Percentiles rank a stretch among this genome's conserved stretches.
phyloP scores from a whole-genome alignment of 2,797 vertebrate genomes.

The Myotis planiceps region DNA sequence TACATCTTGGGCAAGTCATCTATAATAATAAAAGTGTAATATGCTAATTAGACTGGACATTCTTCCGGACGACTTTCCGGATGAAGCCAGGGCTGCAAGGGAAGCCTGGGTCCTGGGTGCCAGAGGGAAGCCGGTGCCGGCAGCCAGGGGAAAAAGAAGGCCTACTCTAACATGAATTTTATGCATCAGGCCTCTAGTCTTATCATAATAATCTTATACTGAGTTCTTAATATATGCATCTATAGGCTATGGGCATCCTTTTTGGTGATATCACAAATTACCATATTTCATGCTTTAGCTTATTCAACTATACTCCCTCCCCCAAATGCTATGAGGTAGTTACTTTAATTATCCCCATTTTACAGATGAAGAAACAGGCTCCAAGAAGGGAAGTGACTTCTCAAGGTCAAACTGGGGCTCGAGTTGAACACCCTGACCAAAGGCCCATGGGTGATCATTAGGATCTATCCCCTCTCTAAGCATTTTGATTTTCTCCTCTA shows the following conservation, averaged over 20 bases:
- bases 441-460: background rate
- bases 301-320: background rate
- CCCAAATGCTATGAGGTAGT: background rate
- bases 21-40: background rate
- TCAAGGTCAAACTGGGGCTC: background rate
- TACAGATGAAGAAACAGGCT: background rate
- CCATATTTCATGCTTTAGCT: background rate
- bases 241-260: background rate
- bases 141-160: too few relatives aligned
- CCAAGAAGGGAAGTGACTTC: background rate
- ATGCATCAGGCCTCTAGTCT: too few relatives aligned
- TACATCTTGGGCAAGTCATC: background rate
- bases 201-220: background rate
- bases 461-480: background rate
- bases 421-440: background rate
- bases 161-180: too few relatives aligned
- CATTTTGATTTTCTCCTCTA: constrained; percentile 3
- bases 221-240: background rate
- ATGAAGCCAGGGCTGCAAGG: too few relatives aligned
- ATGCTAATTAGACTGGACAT: too few relatives aligned
- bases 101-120: too few relatives aligned
- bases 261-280: background rate
- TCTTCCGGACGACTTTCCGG: too few relatives aligned
- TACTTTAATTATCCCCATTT: background rate
- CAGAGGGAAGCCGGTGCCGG: too few relatives aligned